Evolutionary conservation across 2,113 vertebrate species (phyloP).

Genomic region (Butorides virescens): DNA sequence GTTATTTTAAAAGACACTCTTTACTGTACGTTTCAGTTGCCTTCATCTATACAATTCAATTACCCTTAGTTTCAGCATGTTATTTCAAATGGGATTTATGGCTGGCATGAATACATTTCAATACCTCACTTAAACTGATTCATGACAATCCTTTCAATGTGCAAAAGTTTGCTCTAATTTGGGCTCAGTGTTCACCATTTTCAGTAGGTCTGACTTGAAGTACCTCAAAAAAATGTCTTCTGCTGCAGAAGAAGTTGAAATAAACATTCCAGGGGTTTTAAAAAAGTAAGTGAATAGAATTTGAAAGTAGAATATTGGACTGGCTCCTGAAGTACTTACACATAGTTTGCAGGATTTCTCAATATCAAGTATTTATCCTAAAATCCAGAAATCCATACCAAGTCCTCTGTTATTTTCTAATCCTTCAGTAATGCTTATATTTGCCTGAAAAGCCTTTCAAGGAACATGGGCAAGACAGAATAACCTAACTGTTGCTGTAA

Average conservation of each 20-base stretch:
- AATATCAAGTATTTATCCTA: not conserved
- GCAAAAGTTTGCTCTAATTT: not conserved
- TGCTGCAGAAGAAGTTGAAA: not conserved
- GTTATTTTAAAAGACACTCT: not conserved
- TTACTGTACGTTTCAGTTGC: not conserved
- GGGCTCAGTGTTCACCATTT: not conserved
- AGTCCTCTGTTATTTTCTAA: not conserved
- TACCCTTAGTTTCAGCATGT: not conserved
- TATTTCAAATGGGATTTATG: not conserved
- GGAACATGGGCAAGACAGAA: not conserved
- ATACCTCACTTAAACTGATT: not conserved
- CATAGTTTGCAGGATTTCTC: not conserved
- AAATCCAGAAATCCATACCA: not conserved
- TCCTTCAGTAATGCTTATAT: not conserved
- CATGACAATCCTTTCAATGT: not conserved
- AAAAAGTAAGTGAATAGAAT: not conserved
- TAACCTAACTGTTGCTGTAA: not conserved
- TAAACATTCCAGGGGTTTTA: not conserved
- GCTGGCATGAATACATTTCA: not conserved
- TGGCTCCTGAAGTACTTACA: not conserved
- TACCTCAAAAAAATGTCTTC: not conserved
- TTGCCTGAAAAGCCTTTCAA: not conserved
- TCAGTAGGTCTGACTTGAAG: not conserved
- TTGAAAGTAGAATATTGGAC: not conserved
- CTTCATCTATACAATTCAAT: not conserved